Conservation (phyloP, 2,797 vertebrate genomes). For the Melanotaenia nigrans region DNA sequence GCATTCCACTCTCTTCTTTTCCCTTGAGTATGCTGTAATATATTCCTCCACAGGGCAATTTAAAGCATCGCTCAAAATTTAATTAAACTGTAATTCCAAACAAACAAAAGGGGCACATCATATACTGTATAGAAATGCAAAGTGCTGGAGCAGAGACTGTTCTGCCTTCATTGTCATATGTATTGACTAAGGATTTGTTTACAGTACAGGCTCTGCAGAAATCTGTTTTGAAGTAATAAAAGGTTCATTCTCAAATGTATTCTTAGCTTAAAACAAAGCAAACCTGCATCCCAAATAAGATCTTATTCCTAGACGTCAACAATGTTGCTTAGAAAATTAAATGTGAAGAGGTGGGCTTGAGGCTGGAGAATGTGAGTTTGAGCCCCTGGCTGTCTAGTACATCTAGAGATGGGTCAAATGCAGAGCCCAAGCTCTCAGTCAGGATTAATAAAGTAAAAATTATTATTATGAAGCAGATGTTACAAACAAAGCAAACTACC, state of each 20-base stretch:
- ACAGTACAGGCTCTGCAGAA: slow-evolving; percentile 15
- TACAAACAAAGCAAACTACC: slow-evolving; percentile 20
- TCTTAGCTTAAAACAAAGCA: slow-evolving; percentile 27
- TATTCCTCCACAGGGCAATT: slow-evolving; percentile 61
- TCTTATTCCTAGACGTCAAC: slow-evolving; percentile 28
- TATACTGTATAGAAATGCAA: slow-evolving; percentile 31
- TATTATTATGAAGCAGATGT: slow-evolving; percentile 6
- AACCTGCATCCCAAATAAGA: slow-evolving; percentile 27
- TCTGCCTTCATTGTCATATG: slow-evolving; percentile 36
- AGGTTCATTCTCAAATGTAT: slow-evolving; percentile 25
- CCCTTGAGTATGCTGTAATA: slow-evolving; percentile 40
- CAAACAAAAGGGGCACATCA: slow-evolving; percentile 48
- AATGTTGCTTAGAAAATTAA: not conserved
- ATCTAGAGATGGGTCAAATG: no score
- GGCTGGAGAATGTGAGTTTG: no score
- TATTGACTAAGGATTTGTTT: slow-evolving; percentile 50
- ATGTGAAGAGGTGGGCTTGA: no score
- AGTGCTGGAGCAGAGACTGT: slow-evolving; percentile 14
- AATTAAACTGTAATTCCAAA: slow-evolving; percentile 70
- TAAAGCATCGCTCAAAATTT: slow-evolving; percentile 60
- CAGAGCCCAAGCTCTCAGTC: no score
- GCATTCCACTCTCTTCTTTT: slow-evolving; percentile 32
- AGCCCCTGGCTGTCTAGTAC: no score
- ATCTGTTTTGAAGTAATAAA: slow-evolving; percentile 12
- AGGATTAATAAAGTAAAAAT: no score